Evolutionary conservation across 2,113 vertebrate genomes (phyloP), one percentile per base, ranked within the genome.

Genomic region (Bubalus kerabau): DNA sequence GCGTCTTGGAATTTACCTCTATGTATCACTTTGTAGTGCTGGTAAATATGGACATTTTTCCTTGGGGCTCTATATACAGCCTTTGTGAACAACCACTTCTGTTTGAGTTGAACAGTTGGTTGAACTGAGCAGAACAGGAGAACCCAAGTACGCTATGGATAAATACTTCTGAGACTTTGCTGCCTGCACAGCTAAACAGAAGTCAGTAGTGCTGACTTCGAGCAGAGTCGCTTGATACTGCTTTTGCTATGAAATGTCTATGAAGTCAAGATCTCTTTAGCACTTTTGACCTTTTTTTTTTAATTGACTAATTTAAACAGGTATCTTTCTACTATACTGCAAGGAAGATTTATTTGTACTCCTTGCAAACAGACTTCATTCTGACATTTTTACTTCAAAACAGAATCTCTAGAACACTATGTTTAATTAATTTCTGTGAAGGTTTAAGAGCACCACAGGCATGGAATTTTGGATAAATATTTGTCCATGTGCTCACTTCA

Each of bases 401-500:
- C 36, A 91, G 36, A 83, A 91, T 94, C 43, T 87, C 76, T 95
- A 93, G 59, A 95, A 95, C 36, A 92, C 46, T n/a, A 80, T 90
- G n/a, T 52, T 95, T 97, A 97, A 76, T 91, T 87, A 97, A 76
- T 94, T 89, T 96, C 81, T 96, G 36, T 87, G n/a, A 97, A 95
- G 87, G 95, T 7, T 64, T 60, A 87, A 80, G 83, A 32, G 64
- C 10, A 86, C 6, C 64, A 78, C 46, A 84, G 56, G 9, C 52
- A 91, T 43, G 46, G n/a, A 92, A 96, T 90, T 82, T 30, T 87
- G 91, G 46, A 64, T 64, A 92, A 87, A 54, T 90, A 80, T 83
- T 43, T 88, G 93, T 50, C 43, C 64, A 76, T 28, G n/a, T 94
- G 32, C 9, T 94, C 7, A 90, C 7, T 50, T 17, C 82, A 81